Base-by-base conservation (phyloP, 2,888 invertebrate genomes). In the Hypercompe scribonia region DNA sequence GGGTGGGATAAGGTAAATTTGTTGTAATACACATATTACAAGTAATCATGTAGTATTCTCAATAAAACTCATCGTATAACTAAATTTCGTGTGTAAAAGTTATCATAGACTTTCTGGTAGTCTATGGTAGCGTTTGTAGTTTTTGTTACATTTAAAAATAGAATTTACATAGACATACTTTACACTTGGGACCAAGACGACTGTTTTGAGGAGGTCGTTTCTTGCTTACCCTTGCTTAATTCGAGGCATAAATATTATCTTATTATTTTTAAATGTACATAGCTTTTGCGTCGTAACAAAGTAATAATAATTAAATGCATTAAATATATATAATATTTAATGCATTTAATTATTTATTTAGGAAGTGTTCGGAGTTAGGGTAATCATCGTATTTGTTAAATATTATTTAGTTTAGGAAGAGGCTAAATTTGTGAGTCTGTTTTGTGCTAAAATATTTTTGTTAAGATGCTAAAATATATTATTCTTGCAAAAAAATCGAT, bases 361-460 rank as follows among this genome's bases (percentile, higher is more conserved):
- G 61, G 61, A 61, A 15, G 28, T 31, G 61, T 31, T 61, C 31
- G 61, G 18, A 31, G 61, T 31, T 61, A 61, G 61, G 61, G 5
- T 18, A 61, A 61, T 31, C n/a, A 36, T 36, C 15, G 39, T 34
- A 58, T 68, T 54, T n/a, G 13, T 68, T 68, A 21, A 36, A 58
- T 68, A 54, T 68, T 68, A 11, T 68, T 58, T 54, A 34, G 54
- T 50, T 68, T 61, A 8, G 31, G 34, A 68, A 18, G 36, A 28
- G 54, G 54, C 68, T 66, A 66, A 66, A 66, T 13, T 66, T 42
- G 21, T 66, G 21, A 66, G 66, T 66, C 21, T 46, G 11, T 66
- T 33, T 66, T 46, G 36, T 46, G 66, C 31, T 46, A 66, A 66
- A 66, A 24, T 13, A 46, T 66, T 66, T 66, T 46, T 66, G 46